A percentile compares a stretch with the other conserved stretches of the same genome.
Conservation (phyloP, 2,113 vertebrate genomes). For the Rhinolophus ferrumequinum region DNA sequence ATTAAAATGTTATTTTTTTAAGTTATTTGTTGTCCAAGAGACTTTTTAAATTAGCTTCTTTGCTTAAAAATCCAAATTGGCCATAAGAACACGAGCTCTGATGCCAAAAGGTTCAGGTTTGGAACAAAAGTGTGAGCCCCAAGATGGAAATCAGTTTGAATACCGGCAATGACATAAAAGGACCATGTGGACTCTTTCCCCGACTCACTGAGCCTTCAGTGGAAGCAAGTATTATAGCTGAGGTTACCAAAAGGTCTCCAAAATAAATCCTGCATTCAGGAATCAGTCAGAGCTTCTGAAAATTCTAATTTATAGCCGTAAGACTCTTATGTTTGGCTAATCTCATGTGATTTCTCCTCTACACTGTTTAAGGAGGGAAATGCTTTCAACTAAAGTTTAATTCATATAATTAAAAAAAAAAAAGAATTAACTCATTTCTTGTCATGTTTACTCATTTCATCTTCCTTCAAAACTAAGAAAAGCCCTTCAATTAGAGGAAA, state of each 20-base stretch:
- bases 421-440: neutral
- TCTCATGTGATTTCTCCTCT: conserved; percentile 44
- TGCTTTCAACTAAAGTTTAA: conserved; percentile 28
- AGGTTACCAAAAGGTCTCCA: conserved; percentile 68
- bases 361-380: neutral
- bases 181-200: conserved; percentile 15
- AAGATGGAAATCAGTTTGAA: conserved; percentile 72
- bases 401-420: conserved; percentile 21
- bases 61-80: conserved; percentile 75
- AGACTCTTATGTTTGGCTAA: conserved; percentile 17
- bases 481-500: neutral
- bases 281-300: conserved; percentile 61
- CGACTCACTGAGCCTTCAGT: neutral
- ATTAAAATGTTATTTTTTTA: conserved; percentile 73
- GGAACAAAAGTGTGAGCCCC: conserved; percentile 59
- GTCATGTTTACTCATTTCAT: neutral
- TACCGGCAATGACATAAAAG: conserved; percentile 52
- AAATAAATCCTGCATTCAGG: conserved; percentile 51
- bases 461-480: conserved; percentile 39
- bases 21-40: conserved; percentile 71
- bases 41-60: conserved; percentile 72
- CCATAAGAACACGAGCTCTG: conserved; percentile 46
- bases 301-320: conserved; percentile 55
- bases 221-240: neutral
- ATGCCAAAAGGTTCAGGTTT: conserved; percentile 70